A percentile compares a stretch with the other conserved stretches of the same genome.
phyloP scores from a whole-genome alignment of 1,140 invertebrate genomes.

The Telenomus remus region DNA sequence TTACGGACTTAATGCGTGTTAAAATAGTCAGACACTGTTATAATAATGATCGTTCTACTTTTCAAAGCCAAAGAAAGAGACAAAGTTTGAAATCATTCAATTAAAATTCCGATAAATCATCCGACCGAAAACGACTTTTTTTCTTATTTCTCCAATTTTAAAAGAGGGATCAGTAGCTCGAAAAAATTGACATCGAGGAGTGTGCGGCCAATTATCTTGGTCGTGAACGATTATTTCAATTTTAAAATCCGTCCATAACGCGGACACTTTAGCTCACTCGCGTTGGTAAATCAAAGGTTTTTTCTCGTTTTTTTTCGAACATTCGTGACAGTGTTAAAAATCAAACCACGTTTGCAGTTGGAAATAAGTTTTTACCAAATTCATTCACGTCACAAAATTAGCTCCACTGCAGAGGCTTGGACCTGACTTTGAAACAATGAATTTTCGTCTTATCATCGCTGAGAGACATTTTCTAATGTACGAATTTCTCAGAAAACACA shows the following conservation, averaged over 20 bases:
- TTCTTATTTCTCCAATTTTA: neutral
- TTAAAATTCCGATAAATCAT: conserved; percentile 39
- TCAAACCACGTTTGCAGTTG: conserved; percentile 4
- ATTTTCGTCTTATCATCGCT: no score
- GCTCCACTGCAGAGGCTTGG: conserved; percentile 22
- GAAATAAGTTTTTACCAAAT: conserved; percentile 22
- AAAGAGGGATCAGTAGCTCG: conserved; percentile 8
- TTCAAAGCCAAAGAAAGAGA: neutral
- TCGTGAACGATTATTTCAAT: conserved; percentile 54
- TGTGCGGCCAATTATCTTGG: conserved; percentile 36
- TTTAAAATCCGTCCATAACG: conserved; percentile 63
- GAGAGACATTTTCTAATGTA: no score
- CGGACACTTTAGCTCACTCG: conserved; percentile 64
- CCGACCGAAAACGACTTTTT: neutral
- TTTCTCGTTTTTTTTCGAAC: no score
- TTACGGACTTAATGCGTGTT: conserved; percentile 1
- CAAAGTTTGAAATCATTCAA: conserved; percentile 10
- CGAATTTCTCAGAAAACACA: no score
- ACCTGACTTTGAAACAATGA: neutral
- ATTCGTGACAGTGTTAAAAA: no score
- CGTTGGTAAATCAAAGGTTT: conserved; percentile 19
- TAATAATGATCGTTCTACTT: conserved; percentile 21
- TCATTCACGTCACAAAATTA: conserved; percentile 42
- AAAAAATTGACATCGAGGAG: conserved; percentile 3
- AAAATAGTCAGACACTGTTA: neutral